phyloP scores from a whole-genome alignment of 2,888 invertebrate species.

The Tenodera sinensis region DNA sequence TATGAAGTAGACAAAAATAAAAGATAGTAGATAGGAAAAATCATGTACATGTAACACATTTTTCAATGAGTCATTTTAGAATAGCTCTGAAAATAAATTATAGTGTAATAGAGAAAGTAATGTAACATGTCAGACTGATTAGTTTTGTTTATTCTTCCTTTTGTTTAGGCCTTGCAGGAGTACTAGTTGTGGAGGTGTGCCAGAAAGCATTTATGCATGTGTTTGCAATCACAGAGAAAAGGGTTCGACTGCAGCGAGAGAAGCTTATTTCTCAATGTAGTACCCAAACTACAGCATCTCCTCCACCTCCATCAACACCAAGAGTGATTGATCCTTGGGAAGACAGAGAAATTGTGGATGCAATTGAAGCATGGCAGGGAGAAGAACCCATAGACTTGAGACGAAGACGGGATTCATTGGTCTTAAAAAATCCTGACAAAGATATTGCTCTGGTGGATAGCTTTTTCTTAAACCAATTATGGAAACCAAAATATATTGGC shows the following conservation, averaged over 20 bases:
- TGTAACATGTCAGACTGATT: no score
- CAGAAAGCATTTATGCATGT: constrained; percentile 55
- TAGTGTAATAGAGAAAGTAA: no score
- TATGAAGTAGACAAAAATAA: no score
- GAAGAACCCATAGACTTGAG: constrained; percentile 16
- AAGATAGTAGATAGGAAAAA: no score
- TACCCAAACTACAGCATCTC: neutral
- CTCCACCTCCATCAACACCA: neutral
- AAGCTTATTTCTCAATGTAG: constrained; percentile 45
- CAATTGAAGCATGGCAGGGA: neutral
- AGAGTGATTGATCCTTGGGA: neutral
- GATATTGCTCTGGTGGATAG: constrained; percentile 52
- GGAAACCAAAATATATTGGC: constrained; percentile 54
- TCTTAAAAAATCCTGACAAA: constrained; percentile 39
- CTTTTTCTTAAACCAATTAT: constrained; percentile 54
- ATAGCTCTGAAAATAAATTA: no score
- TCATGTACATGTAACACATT: no score
- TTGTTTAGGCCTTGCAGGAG: neutral
- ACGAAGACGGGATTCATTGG: neutral
- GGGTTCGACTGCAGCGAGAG: constrained; percentile 50
- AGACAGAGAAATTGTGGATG: neutral
- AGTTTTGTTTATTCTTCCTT: neutral
- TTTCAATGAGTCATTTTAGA: no score
- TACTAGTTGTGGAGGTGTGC: constrained; percentile 45
- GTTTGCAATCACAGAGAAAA: constrained; percentile 53